A percentile compares a stretch with the other conserved stretches of the same genome.
These are phyloP conservation scores for Cordilura impudica DNA, from an alignment of 2,888 invertebrate genomes.

Conservation along the genomic window DNA sequence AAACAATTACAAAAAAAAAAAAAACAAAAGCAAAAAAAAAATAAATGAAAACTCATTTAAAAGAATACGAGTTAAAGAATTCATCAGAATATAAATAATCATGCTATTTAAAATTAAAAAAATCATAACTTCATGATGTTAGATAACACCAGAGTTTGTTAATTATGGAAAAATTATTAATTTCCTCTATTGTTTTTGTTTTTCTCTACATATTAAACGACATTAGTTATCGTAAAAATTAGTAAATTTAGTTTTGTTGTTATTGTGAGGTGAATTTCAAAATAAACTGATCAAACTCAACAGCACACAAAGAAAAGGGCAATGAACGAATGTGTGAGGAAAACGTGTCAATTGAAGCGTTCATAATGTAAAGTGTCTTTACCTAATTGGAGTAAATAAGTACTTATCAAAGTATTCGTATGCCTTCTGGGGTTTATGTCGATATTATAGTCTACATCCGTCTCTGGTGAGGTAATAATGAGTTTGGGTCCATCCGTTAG, in stretches of 20 bases:
- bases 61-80: neutral
- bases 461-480: too few species aligned
- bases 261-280: neutral
- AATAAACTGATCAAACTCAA: neutral
- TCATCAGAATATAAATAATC: slow-evolving; percentile 10
- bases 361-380: too few species aligned
- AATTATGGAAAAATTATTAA: neutral
- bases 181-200: neutral
- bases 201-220: slow-evolving; percentile 1
- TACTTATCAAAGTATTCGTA: too few species aligned
- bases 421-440: too few species aligned
- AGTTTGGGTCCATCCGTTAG: too few species aligned
- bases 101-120: slow-evolving; percentile 16
- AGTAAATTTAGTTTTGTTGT: neutral
- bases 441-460: too few species aligned
- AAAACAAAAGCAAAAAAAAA: neutral
- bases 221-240: neutral
- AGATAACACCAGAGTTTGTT: slow-evolving; percentile 8
- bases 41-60: neutral
- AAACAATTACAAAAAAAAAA: neutral
- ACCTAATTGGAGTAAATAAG: too few species aligned
- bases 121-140: slow-evolving; percentile 18
- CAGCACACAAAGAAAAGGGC: neutral
- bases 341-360: neutral
- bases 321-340: neutral